phyloP scores from a whole-genome alignment of 2,797 vertebrate species.

The Anniella stebbinsi region DNA sequence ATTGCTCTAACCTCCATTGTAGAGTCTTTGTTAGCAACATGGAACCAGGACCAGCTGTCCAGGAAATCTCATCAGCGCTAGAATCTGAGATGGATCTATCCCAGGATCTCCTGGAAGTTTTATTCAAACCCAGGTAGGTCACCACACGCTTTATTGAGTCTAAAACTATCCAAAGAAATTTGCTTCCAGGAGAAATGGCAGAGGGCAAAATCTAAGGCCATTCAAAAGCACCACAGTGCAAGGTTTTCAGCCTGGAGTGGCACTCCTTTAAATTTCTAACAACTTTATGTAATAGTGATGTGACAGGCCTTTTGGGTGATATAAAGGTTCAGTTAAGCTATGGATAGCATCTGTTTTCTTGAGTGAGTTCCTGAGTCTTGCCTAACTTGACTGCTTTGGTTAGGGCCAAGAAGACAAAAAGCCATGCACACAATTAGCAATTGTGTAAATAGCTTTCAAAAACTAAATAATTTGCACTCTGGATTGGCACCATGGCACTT shows the following conservation, averaged over 20 bases:
- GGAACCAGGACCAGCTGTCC: neutral
- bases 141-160: neutral
- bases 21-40: neutral
- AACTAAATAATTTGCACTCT: neutral
- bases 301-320: neutral
- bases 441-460: neutral
- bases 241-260: neutral
- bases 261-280: neutral
- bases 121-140: neutral
- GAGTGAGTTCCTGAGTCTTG: neutral
- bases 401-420: neutral
- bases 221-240: neutral
- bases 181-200: neutral
- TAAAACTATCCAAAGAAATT: neutral
- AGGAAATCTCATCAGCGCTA: neutral
- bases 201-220: neutral
- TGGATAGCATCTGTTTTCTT: neutral
- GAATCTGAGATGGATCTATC: neutral
- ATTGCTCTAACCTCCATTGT: neutral
- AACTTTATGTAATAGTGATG: neutral
- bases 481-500: too few species aligned
- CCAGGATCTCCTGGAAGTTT: neutral
- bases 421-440: neutral
- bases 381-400: neutral
- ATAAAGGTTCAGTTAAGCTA: neutral